phyloP scores from a whole-genome alignment of 2,113 vertebrate genomes.

The Empidonax traillii region DNA sequence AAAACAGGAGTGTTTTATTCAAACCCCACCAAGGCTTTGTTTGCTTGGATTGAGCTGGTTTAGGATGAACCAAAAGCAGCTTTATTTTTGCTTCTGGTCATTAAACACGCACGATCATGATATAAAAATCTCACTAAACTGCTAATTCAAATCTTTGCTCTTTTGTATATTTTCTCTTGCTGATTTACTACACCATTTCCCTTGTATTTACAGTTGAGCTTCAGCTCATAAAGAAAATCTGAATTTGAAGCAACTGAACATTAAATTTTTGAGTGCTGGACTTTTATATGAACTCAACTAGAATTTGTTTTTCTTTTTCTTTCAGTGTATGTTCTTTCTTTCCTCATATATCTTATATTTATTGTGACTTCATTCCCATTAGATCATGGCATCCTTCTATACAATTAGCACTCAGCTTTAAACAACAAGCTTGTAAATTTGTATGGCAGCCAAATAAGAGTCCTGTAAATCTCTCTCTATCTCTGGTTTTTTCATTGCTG shows the following conservation, averaged over 20 bases:
- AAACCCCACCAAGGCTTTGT: neutral
- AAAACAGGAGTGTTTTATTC: neutral
- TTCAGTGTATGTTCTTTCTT: neutral
- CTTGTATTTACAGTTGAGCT: neutral
- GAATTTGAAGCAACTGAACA: neutral
- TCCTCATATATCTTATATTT: neutral
- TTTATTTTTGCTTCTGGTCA: slow-evolving; percentile 2
- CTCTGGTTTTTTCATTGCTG: neutral
- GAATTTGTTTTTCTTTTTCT: neutral
- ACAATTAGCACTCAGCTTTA: neutral
- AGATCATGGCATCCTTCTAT: slow-evolving; percentile 23
- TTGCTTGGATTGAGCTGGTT: neutral
- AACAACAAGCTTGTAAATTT: neutral
- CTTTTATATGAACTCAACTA: neutral
- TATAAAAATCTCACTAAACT: neutral
- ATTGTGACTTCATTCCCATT: slow-evolving; percentile 7
- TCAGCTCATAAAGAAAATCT: neutral
- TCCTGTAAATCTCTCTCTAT: neutral
- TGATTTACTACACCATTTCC: neutral
- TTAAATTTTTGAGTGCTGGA: neutral
- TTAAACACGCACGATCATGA: neutral
- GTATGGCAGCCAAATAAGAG: neutral
- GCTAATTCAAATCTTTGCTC: neutral
- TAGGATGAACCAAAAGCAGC: neutral
- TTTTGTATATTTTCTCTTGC: neutral